These are phyloP conservation scores for Coilia nasus DNA, from an alignment of 2,797 vertebrate genomes.

Conservation along the genomic window DNA sequence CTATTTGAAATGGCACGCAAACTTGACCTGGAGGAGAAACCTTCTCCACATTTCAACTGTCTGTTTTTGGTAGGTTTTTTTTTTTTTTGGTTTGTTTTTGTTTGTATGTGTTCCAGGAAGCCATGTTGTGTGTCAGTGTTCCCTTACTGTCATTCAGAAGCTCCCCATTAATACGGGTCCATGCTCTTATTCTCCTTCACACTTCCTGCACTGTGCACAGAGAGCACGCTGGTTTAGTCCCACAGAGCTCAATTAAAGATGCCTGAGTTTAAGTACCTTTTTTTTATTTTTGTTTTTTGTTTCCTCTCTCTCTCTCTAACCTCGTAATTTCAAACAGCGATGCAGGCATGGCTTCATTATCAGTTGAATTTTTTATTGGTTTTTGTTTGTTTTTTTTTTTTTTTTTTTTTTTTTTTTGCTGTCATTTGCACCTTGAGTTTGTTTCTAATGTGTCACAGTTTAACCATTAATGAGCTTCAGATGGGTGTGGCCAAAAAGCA, in stretches of 20 bases:
- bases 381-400: neutral
- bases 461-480: slow-evolving; percentile 8
- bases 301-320: neutral
- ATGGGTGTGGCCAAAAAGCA: neutral
- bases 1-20: slow-evolving; percentile 71
- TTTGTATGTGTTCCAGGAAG: slow-evolving; percentile 14
- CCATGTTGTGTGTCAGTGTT: slow-evolving; percentile 17
- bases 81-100: slow-evolving; percentile 26
- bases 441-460: neutral
- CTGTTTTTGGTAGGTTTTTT: slow-evolving; percentile 49
- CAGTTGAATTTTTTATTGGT: neutral
- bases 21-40: neutral
- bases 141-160: neutral
- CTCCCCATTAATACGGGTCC: slow-evolving; percentile 7
- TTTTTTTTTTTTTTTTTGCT: slow-evolving; percentile 36
- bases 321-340: neutral
- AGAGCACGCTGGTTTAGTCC: neutral
- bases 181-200: neutral
- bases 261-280: neutral
- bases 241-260: neutral
- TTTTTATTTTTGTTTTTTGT: neutral
- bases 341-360: slow-evolving; percentile 17
- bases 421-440: slow-evolving; percentile 32
- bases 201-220: slow-evolving; percentile 1
- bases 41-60: slow-evolving; percentile 3